These are phyloP conservation scores for Oscheius sp. DNA, from an alignment of 1,140 invertebrate genomes.

Conservation along the genomic window DNA sequence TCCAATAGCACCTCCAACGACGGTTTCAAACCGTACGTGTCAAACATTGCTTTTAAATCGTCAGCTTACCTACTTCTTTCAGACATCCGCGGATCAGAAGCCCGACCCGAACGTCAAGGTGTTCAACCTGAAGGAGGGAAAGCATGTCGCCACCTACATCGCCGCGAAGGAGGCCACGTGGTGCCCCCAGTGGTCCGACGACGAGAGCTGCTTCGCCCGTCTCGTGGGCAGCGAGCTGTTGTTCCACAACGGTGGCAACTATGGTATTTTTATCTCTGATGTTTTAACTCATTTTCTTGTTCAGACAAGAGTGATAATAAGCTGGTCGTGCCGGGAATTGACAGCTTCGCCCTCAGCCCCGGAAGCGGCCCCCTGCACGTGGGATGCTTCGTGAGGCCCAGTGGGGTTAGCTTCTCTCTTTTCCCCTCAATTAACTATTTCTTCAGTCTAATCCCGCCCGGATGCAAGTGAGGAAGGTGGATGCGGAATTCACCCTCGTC, in stretches of 20 bases:
- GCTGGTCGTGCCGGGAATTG: conserved; percentile 44
- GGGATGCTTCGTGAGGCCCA: conserved; percentile 43
- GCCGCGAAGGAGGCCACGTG: conserved; percentile 48
- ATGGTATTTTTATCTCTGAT: conserved; percentile 40
- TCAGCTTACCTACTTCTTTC: conserved; percentile 8
- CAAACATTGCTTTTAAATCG: too few species aligned
- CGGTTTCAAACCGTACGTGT: too few species aligned
- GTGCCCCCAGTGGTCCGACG: conserved; percentile 53
- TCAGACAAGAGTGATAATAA: conserved; percentile 49
- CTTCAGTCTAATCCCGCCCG: conserved; percentile 43
- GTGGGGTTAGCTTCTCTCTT: conserved; percentile 23
- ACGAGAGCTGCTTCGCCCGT: conserved; percentile 44
- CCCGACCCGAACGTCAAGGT: conserved; percentile 54
- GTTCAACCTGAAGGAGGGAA: conserved; percentile 42
- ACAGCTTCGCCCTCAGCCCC: conserved; percentile 46
- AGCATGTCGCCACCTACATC: conserved; percentile 41
- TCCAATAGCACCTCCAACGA: too few species aligned
- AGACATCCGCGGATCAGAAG: conserved; percentile 45
- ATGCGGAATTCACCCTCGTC: conserved; percentile 41
- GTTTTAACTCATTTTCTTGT: background rate
- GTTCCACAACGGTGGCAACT: conserved; percentile 46
- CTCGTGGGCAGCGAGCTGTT: conserved; percentile 51
- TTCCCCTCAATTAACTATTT: background rate
- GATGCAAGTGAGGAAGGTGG: conserved; percentile 45
- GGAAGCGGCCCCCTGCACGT: conserved; percentile 41